Conservation (phyloP, 2,888 invertebrate species). For the Tridacna gigas region DNA sequence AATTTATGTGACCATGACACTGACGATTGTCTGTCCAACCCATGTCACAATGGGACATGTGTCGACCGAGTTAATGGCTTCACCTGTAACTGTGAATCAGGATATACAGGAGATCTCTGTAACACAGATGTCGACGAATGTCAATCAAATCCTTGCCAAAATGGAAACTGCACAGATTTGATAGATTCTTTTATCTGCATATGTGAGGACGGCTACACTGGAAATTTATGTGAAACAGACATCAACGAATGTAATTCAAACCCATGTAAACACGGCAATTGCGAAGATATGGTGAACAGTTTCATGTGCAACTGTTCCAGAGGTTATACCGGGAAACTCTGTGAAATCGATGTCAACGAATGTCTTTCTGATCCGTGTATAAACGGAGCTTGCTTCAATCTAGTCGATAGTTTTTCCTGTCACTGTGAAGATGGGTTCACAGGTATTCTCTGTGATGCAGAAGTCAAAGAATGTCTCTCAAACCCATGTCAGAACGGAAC, state of each 20-base stretch:
- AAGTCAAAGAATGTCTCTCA: slow-evolving; percentile 15
- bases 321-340: neutral
- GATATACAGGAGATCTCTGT: neutral
- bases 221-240: slow-evolving; percentile 59
- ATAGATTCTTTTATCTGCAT: neutral
- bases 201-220: slow-evolving; percentile 27
- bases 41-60: neutral
- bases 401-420: neutral
- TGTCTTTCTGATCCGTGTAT: neutral
- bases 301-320: neutral
- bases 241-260: slow-evolving; percentile 5
- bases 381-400: neutral
- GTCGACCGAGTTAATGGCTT: neutral
- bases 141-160: neutral
- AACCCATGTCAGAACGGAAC: slow-evolving; percentile 8
- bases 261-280: slow-evolving; percentile 43
- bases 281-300: neutral
- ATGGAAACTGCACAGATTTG: slow-evolving; percentile 17
- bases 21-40: neutral
- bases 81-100: neutral
- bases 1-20: neutral
- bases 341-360: slow-evolving; percentile 12
- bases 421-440: neutral
- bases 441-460: neutral
- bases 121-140: slow-evolving; percentile 16